These are phyloP conservation scores for Sinella curviseta DNA, from an alignment of 1,140 invertebrate species.

Conservation along the genomic window DNA sequence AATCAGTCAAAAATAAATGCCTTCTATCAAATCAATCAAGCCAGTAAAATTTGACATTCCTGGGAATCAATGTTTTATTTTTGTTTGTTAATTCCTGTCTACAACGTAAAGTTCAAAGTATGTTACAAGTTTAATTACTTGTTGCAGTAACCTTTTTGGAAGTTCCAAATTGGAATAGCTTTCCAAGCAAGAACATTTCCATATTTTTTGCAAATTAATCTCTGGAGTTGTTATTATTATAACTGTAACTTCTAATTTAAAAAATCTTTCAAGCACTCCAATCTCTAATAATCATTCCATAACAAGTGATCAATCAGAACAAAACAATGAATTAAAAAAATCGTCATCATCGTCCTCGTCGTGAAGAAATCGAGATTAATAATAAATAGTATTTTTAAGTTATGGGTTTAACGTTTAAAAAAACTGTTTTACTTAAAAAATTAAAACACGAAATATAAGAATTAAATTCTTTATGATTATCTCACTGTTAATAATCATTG, in stretches of 20 bases:
- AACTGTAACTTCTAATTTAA: too few species aligned
- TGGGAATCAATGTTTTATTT: background rate
- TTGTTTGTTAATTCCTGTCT: background rate
- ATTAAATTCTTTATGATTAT: too few species aligned
- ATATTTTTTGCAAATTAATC: too few species aligned
- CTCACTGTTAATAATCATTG: background rate
- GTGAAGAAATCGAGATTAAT: background rate
- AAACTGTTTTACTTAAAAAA: background rate
- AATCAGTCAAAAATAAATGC: background rate
- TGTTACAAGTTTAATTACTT: too few species aligned
- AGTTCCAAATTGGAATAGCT: too few species aligned
- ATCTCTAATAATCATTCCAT: constrained; percentile 4
- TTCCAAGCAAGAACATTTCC: too few species aligned
- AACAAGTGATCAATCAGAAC: constrained; percentile 6
- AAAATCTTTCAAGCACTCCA: too few species aligned
- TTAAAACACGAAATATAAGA: too few species aligned
- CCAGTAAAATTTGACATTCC: constrained; percentile 5
- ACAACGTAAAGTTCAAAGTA: background rate
- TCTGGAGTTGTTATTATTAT: too few species aligned
- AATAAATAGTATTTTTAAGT: background rate
- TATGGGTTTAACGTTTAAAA: background rate
- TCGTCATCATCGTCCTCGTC: background rate
- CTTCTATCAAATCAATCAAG: background rate
- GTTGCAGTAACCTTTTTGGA: too few species aligned
- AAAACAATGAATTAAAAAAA: background rate